Evolutionary conservation across 2,888 invertebrate genomes (phyloP).

Genomic region (Sphecodes monilicornis): DNA sequence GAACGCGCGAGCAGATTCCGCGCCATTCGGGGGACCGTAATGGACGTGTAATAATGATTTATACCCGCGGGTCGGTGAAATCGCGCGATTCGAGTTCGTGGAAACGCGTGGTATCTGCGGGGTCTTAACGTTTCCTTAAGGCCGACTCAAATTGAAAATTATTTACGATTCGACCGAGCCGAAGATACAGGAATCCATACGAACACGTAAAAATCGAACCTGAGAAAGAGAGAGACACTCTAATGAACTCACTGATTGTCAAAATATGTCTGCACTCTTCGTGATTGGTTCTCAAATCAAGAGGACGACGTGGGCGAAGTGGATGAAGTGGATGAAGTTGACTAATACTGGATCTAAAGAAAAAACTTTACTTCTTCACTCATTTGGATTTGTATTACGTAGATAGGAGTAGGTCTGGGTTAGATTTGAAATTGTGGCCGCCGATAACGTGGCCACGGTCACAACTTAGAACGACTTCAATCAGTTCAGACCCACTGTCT

Average conservation of each 20-base stretch:
- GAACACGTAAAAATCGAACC: background rate
- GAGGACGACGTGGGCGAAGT: background rate
- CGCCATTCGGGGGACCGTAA: conserved; percentile 35
- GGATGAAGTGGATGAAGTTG: background rate
- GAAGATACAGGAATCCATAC: background rate
- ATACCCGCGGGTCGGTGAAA: conserved; percentile 28
- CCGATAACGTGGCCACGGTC: too few relatives aligned
- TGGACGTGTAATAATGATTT: conserved; percentile 57
- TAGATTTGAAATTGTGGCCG: too few relatives aligned
- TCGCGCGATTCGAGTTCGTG: conserved; percentile 16
- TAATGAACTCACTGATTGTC: conserved; percentile 1
- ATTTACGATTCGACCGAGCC: background rate
- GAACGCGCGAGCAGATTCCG: conserved; percentile 37
- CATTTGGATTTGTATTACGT: too few relatives aligned
- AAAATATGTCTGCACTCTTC: background rate
- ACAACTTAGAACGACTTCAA: too few relatives aligned
- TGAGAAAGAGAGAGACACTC: background rate
- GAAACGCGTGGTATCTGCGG: conserved; percentile 13
- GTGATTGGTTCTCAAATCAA: background rate
- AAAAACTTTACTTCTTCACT: too few relatives aligned
- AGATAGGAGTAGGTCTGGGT: too few relatives aligned
- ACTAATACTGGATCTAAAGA: background rate
- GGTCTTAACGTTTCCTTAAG: background rate
- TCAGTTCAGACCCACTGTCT: too few relatives aligned
- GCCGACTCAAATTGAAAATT: conserved; percentile 13